Evolutionary conservation across 2,888 invertebrate genomes (phyloP).

Genomic region (Monopis laevigella): DNA sequence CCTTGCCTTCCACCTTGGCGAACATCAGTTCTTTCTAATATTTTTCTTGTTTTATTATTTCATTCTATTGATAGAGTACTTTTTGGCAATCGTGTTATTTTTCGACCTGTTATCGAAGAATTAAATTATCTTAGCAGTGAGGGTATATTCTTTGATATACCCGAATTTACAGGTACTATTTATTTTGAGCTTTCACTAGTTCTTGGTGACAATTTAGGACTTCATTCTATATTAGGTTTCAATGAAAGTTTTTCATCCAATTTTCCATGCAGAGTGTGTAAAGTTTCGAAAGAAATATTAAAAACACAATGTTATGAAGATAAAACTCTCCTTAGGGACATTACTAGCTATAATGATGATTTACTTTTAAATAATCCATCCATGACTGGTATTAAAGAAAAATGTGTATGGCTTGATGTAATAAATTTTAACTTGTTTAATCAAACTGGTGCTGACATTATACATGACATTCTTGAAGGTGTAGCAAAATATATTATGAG

Average conservation of each 20-base stretch:
- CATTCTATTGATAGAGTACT: conserved; percentile 13
- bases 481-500: conserved; percentile 19
- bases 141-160: conserved; percentile 8
- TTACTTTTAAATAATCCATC: neutral
- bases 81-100: conserved; percentile 15
- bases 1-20: conserved; percentile 14
- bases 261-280: conserved; percentile 13
- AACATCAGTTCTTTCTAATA: conserved; percentile 13
- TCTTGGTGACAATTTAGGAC: conserved; percentile 19
- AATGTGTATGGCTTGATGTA: conserved; percentile 20
- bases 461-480: conserved; percentile 24
- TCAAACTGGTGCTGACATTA: conserved; percentile 22
- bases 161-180: conserved; percentile 10
- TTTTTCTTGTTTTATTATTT: conserved; percentile 13
- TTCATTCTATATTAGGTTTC: conserved; percentile 19
- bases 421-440: conserved; percentile 20
- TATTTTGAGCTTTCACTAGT: conserved; percentile 18
- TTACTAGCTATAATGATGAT: neutral
- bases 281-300: conserved; percentile 10
- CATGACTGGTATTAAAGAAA: conserved; percentile 19
- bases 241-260: conserved; percentile 17
- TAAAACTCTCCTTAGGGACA: neutral
- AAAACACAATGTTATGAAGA: conserved; percentile 11
- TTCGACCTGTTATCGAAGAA: conserved; percentile 10
- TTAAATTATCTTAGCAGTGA: conserved; percentile 10